Conservation (phyloP, 2,797 vertebrate genomes). For the Eulemur mongoz region DNA sequence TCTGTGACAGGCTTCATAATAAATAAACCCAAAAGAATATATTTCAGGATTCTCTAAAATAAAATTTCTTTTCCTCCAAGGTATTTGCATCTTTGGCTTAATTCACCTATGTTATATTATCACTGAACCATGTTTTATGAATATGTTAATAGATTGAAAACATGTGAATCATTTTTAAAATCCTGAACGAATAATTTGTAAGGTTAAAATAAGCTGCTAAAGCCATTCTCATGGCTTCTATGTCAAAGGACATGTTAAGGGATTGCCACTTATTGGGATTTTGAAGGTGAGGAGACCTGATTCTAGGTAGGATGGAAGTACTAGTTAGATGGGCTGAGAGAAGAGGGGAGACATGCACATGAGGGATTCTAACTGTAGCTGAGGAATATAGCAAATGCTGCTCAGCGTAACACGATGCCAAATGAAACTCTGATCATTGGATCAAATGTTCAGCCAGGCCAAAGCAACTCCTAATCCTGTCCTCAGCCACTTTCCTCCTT, state of each 20-base stretch:
- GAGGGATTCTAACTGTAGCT: neutral
- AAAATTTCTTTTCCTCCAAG: conserved; percentile 65
- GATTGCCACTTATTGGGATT: neutral
- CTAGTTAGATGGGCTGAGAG: neutral
- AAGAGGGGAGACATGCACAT: neutral
- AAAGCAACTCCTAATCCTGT: neutral
- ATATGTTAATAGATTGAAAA: neutral
- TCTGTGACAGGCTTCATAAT: conserved; percentile 50
- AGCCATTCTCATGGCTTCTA: neutral
- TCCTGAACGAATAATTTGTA: neutral
- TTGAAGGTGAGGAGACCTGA: neutral
- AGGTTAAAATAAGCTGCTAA: neutral
- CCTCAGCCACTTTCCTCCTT: neutral
- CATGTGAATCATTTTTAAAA: neutral
- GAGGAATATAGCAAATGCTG: neutral
- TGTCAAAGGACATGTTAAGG: neutral
- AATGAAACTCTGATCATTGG: neutral
- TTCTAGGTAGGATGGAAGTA: neutral
- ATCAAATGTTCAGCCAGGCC: neutral
- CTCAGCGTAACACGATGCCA: neutral
- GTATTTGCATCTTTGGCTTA: conserved; percentile 61
- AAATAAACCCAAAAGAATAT: neutral
- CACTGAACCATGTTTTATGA: neutral
- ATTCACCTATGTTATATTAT: neutral
- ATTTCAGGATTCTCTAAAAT: conserved; percentile 58